A percentile compares a stretch with the other conserved stretches of the same genome.
Conservation (phyloP, 2,888 invertebrate genomes). For the Dermolepida albohirtum region DNA sequence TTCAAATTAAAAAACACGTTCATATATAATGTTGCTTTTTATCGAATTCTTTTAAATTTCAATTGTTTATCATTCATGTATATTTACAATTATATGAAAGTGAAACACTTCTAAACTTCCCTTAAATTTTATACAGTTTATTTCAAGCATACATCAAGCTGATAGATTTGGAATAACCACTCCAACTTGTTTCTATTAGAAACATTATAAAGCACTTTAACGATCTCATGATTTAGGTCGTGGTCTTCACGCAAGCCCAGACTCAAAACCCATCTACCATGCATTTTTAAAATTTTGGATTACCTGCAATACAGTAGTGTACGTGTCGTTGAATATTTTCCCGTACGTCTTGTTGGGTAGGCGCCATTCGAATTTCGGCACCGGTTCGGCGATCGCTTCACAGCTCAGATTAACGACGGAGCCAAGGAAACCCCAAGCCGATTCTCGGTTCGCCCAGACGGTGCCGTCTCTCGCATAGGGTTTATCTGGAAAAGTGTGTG, state of each 20-base stretch:
- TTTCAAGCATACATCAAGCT: too few relatives aligned
- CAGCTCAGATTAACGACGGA: constrained; percentile 73
- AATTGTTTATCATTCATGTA: too few relatives aligned
- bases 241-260: not conserved
- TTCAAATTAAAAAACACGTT: too few relatives aligned
- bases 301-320: constrained; percentile 56
- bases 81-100: too few relatives aligned
- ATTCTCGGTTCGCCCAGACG: constrained; percentile 56
- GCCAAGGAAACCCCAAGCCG: constrained; percentile 66
- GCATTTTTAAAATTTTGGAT: constrained; percentile 18
- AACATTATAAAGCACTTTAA: constrained; percentile 14
- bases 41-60: too few relatives aligned
- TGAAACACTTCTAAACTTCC: too few relatives aligned
- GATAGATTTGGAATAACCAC: too few relatives aligned
- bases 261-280: not conserved
- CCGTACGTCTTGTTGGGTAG: constrained; percentile 47
- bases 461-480: constrained; percentile 44
- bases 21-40: too few relatives aligned
- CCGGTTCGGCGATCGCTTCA: constrained; percentile 82
- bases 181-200: not conserved
- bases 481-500: constrained; percentile 46
- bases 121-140: too few relatives aligned
- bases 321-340: constrained; percentile 49
- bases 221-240: not conserved
- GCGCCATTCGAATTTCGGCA: constrained; percentile 66